phyloP scores from a whole-genome alignment of 2,113 vertebrate genomes.

The Albula glossodonta region DNA sequence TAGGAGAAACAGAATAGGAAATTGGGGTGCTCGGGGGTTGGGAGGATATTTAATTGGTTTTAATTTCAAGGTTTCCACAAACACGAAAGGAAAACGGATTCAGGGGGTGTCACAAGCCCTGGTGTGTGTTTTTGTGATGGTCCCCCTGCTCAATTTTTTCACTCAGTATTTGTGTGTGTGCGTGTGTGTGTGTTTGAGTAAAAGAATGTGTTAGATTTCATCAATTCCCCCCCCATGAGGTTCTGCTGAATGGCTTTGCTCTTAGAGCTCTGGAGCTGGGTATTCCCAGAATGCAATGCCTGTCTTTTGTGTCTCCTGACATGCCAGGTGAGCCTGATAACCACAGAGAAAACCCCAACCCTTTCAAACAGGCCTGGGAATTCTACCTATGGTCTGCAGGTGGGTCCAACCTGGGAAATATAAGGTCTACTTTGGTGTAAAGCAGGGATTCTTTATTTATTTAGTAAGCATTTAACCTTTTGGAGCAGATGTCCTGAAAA shows the following conservation, averaged over 20 bases:
- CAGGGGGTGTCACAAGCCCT: not conserved
- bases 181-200: not conserved
- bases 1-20: not conserved
- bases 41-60: conserved; percentile 6
- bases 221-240: not conserved
- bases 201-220: not conserved
- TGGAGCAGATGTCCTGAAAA: no score
- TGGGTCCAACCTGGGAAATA: no score
- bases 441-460: no score
- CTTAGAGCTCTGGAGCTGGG: not conserved
- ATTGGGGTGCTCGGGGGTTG: not conserved
- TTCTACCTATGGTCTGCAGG: no score
- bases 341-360: not conserved
- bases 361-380: no score
- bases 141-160: not conserved
- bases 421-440: no score
- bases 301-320: not conserved
- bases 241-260: not conserved
- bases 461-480: no score
- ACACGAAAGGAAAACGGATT: not conserved
- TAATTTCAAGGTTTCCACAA: conserved; percentile 8
- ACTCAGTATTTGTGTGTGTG: not conserved
- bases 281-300: not conserved
- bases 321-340: not conserved
- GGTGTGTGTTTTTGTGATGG: not conserved